phyloP scores from a whole-genome alignment of 1,140 invertebrate genomes.

The Branchinecta lynchi region DNA sequence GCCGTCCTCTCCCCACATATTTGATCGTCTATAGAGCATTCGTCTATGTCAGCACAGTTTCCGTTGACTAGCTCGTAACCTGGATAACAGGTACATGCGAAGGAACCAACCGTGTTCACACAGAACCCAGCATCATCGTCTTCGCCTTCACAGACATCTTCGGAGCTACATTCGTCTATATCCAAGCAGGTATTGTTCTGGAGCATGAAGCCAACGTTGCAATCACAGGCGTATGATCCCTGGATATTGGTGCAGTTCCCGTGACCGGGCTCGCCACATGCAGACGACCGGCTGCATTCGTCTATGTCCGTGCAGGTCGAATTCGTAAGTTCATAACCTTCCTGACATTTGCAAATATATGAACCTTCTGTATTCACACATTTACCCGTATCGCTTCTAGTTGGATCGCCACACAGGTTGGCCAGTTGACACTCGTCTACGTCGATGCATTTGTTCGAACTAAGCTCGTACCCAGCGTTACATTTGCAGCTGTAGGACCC shows the following conservation, averaged over 20 bases:
- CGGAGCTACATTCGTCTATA: conserved; percentile 21
- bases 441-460: conserved; percentile 5
- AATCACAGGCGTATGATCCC: conserved; percentile 64
- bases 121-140: conserved; percentile 31
- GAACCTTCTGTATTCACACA: conserved; percentile 72
- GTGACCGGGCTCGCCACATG: conserved; percentile 46
- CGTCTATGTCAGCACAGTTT: conserved; percentile 26
- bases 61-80: conserved; percentile 40
- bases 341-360: conserved; percentile 61
- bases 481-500: conserved; percentile 73
- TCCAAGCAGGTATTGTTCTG: conserved; percentile 39
- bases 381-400: conserved; percentile 21
- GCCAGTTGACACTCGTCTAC: conserved; percentile 25
- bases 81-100: conserved; percentile 55
- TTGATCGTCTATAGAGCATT: conserved; percentile 42
- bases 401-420: no score
- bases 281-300: conserved; percentile 34
- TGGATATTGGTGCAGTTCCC: conserved; percentile 58
- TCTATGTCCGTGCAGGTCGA: conserved; percentile 39
- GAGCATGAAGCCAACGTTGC: conserved; percentile 54
- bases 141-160: conserved; percentile 26
- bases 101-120: conserved; percentile 58
- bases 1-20: conserved; percentile 33
- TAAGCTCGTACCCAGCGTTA: conserved; percentile 48
- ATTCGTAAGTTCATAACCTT: conserved; percentile 44